Percentiles rank a stretch among this genome's conserved stretches.
phyloP scores from a whole-genome alignment of 2,797 vertebrate species.

The Cichlasoma orientale region DNA sequence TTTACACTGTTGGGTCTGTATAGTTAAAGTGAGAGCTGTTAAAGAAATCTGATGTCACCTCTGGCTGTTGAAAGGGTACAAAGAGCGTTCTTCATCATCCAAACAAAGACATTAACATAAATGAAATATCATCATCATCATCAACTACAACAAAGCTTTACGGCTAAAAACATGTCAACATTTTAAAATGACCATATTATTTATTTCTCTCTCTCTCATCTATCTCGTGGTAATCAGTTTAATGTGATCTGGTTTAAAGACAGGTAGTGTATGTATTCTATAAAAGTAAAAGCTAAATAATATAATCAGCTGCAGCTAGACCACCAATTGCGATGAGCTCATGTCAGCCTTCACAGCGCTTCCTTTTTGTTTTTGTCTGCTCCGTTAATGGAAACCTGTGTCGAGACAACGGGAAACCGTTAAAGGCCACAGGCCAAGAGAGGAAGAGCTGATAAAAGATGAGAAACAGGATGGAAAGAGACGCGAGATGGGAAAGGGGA shows the following conservation, averaged over 20 bases:
- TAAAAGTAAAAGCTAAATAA: slow-evolving; percentile 6
- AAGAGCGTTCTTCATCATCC: neutral
- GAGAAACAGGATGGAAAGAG: slow-evolving; percentile 4
- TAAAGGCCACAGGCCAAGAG: slow-evolving; percentile 19
- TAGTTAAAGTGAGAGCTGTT: slow-evolving; percentile 12
- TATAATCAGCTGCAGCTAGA: slow-evolving; percentile 19
- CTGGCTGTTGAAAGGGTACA: neutral
- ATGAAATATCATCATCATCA: neutral
- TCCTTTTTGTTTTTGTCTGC: slow-evolving; percentile 36
- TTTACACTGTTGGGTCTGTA: neutral
- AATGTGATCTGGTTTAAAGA: neutral
- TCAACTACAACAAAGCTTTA: neutral
- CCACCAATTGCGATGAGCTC: slow-evolving; percentile 46
- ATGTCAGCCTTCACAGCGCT: slow-evolving; percentile 45
- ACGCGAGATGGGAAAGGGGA: neutral
- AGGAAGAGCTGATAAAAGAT: slow-evolving; percentile 34
- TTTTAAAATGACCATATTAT: neutral
- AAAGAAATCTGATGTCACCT: slow-evolving; percentile 24
- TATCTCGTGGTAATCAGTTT: too few relatives aligned
- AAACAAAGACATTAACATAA: neutral
- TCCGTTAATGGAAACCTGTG: slow-evolving; percentile 47
- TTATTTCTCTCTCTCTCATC: too few relatives aligned
- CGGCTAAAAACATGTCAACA: neutral
- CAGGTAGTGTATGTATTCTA: neutral
- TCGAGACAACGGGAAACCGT: slow-evolving; percentile 12